Evolutionary conservation across 2,113 vertebrate genomes (phyloP).

Genomic region (Pluvialis apricaria): DNA sequence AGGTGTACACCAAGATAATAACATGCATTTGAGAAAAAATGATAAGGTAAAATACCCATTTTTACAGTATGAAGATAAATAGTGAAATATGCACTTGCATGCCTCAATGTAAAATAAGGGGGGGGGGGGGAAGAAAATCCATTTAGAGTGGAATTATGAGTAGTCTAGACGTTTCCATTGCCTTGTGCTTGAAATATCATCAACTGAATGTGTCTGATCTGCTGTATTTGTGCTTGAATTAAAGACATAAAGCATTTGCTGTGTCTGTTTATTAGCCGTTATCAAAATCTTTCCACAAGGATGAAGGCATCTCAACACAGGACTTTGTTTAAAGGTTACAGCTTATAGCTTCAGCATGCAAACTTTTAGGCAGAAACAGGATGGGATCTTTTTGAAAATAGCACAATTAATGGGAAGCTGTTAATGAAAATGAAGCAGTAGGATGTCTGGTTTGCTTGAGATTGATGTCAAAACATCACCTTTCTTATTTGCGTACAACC

Average conservation of each 20-base stretch:
- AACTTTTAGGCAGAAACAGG: not conserved
- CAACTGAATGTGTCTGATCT: not conserved
- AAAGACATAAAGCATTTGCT: not conserved
- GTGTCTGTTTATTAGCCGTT: not conserved
- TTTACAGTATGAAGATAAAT: conserved; percentile 45
- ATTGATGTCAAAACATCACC: not conserved
- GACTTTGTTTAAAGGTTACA: not conserved
- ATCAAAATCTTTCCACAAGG: not conserved
- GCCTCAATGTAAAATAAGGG: not conserved
- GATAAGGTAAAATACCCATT: conserved; percentile 22
- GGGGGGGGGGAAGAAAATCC: not conserved
- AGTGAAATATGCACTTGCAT: not conserved
- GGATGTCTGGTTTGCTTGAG: not conserved
- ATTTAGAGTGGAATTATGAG: not conserved
- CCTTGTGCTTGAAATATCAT: not conserved
- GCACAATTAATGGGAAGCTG: not conserved
- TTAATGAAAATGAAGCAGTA: not conserved
- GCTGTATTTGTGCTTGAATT: not conserved
- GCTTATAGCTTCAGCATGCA: not conserved
- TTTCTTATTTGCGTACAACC: not conserved
- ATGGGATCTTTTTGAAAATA: not conserved
- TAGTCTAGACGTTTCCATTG: not conserved
- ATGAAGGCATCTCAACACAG: not conserved
- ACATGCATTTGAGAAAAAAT: conserved; percentile 36
- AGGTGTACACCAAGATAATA: conserved; percentile 52